These are phyloP conservation scores for Macrosteles quadrilineatus DNA, from an alignment of 1,140 invertebrate species.

Conservation along the genomic window DNA sequence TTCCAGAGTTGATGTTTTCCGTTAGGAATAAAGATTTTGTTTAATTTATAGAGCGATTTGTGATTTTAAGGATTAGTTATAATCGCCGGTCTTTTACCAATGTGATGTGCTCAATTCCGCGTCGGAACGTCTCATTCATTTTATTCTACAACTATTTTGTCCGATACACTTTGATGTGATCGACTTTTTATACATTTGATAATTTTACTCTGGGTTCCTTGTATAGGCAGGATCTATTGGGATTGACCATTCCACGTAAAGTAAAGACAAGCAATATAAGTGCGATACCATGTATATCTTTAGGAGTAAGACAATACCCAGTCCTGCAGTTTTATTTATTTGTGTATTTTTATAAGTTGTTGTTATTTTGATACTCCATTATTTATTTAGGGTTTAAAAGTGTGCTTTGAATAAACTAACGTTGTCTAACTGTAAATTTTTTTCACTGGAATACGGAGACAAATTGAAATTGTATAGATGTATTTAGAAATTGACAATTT, in stretches of 20 bases:
- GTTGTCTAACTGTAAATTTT: conserved; percentile 6
- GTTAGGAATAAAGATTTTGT: conserved; percentile 5
- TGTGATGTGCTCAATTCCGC: conserved; percentile 11
- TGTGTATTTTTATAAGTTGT: conserved; percentile 32
- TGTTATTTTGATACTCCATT: conserved; percentile 33
- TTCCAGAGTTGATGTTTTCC: conserved; percentile 17
- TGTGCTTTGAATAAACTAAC: conserved; percentile 21
- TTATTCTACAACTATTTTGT: neutral
- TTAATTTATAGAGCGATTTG: conserved; percentile 20
- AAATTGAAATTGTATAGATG: conserved; percentile 12
- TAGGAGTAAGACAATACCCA: conserved; percentile 28
- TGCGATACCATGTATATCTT: conserved; percentile 35
- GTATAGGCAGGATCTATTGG: conserved; percentile 18
- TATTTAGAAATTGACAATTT: neutral
- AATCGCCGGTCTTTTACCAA: too few species aligned
- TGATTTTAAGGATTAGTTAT: conserved; percentile 5
- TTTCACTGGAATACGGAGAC: conserved; percentile 2
- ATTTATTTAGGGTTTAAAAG: conserved; percentile 32
- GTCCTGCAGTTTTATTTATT: conserved; percentile 28
- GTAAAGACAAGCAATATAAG: conserved; percentile 32
- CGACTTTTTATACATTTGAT: neutral
- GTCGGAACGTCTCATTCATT: neutral
- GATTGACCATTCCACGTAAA: conserved; percentile 28
- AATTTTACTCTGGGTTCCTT: conserved; percentile 5
- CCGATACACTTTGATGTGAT: neutral